Conservation (phyloP, 2,797 vertebrate species). For the Hippocampus kuda region DNA sequence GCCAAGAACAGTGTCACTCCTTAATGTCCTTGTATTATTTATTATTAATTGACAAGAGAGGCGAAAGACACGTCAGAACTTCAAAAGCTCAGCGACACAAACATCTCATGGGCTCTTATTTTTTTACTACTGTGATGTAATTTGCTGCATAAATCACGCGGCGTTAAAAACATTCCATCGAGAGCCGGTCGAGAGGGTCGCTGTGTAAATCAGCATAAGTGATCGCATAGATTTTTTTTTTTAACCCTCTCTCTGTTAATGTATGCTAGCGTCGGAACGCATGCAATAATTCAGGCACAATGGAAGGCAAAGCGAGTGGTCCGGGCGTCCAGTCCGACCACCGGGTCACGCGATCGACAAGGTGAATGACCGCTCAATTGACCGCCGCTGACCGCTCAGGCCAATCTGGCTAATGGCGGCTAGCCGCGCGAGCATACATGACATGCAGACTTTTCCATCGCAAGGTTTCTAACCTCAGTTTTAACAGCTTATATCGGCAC, state of each 20-base stretch:
- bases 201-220: conserved; percentile 67
- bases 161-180: conserved; percentile 54
- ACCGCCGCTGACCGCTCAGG: conserved; percentile 63
- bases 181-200: conserved; percentile 49
- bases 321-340: conserved; percentile 24
- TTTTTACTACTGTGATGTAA: conserved; percentile 43
- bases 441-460: conserved; percentile 24
- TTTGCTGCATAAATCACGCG: conserved; percentile 63
- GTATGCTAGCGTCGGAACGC: conserved; percentile 45
- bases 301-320: conserved; percentile 29
- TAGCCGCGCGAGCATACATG: conserved; percentile 21
- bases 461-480: conserved; percentile 56
- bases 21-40: neutral
- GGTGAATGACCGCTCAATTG: conserved; percentile 67
- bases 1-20: neutral
- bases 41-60: conserved; percentile 4
- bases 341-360: conserved; percentile 65
- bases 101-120: conserved; percentile 22
- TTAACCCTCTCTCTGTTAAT: conserved; percentile 47
- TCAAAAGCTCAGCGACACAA: conserved; percentile 17
- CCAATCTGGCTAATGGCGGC: conserved; percentile 73
- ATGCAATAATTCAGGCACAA: conserved; percentile 63
- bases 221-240: conserved; percentile 63
- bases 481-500: conserved; percentile 49
- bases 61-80: neutral